Evolutionary conservation across 2,888 invertebrate genomes (phyloP).

Genomic region (Gerris lacustris): DNA sequence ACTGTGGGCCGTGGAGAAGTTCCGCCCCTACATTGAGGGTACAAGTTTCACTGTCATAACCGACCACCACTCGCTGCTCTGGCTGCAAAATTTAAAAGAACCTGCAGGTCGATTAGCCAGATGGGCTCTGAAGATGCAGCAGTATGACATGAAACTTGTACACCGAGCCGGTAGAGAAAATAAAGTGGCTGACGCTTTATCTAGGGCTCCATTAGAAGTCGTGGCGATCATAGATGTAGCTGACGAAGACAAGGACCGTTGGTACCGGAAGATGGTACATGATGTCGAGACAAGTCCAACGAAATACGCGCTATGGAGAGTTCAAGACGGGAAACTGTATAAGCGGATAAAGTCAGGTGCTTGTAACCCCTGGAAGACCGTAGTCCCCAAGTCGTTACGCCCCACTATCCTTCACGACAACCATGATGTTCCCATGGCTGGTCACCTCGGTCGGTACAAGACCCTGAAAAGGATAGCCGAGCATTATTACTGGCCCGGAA

Average conservation of each 20-base stretch:
- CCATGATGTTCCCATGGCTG: slow-evolving; percentile 6
- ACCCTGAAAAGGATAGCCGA: too few relatives aligned
- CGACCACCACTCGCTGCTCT: too few relatives aligned
- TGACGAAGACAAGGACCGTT: slow-evolving; percentile 15
- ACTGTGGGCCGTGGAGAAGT: too few relatives aligned
- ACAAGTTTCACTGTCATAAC: too few relatives aligned
- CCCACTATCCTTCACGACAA: slow-evolving; percentile 8
- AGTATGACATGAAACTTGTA: too few relatives aligned
- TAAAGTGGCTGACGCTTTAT: slow-evolving; percentile 14
- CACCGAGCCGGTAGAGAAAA: slow-evolving; percentile 11
- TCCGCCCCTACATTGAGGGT: too few relatives aligned
- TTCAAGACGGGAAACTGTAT: slow-evolving; percentile 11
- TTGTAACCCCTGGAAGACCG: neutral
- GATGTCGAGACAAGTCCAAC: slow-evolving; percentile 12
- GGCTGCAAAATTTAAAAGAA: too few relatives aligned
- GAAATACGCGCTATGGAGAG: slow-evolving; percentile 15
- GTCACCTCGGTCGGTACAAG: too few relatives aligned
- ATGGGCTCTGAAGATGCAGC: too few relatives aligned
- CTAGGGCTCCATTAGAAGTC: neutral
- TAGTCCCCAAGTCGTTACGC: too few relatives aligned
- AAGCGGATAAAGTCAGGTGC: neutral
- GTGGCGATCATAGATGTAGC: neutral
- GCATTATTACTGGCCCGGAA: too few relatives aligned
- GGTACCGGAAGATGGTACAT: slow-evolving; percentile 19
- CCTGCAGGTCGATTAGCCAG: too few relatives aligned